Percentiles rank a stretch among this genome's conserved stretches.
These are phyloP conservation scores for Gryllus bimaculatus DNA, from an alignment of 1,140 invertebrate genomes.

Conservation along the genomic window DNA sequence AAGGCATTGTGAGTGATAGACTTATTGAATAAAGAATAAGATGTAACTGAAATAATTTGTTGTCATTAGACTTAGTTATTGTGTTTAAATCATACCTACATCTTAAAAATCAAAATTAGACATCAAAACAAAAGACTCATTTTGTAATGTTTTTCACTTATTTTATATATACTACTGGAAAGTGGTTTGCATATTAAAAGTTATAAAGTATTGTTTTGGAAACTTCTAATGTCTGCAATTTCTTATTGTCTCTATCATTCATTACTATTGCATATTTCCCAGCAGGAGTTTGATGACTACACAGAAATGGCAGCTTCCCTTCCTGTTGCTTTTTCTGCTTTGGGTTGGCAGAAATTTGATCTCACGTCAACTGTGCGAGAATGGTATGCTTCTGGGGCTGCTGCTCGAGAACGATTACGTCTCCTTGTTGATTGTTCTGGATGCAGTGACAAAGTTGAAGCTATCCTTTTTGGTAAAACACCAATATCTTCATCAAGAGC, in stretches of 20 bases:
- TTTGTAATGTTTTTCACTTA: too few species aligned
- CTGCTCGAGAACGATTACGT: conserved; percentile 50
- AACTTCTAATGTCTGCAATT: too few species aligned
- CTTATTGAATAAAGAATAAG: too few species aligned
- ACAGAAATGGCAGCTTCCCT: conserved; percentile 60
- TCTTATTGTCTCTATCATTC: background rate
- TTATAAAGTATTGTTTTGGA: too few species aligned
- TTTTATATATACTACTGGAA: too few species aligned
- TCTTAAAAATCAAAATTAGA: too few species aligned
- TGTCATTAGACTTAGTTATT: too few species aligned
- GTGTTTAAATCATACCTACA: too few species aligned
- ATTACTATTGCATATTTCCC: conserved; percentile 10
- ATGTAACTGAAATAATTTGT: too few species aligned
- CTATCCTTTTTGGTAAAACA: conserved; percentile 25
- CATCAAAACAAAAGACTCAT: too few species aligned
- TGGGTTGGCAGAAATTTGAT: conserved; percentile 82
- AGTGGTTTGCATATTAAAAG: too few species aligned
- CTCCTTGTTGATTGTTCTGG: conserved; percentile 77
- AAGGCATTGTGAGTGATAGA: too few species aligned
- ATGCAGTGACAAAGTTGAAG: conserved; percentile 60
- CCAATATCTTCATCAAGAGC: conserved; percentile 28
- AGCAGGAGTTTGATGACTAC: conserved; percentile 45
- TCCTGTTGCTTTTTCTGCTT: conserved; percentile 51
- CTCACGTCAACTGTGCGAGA: conserved; percentile 62
- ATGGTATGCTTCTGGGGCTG: conserved; percentile 50